Conservation (phyloP, 2,797 vertebrate genomes). For the Chlorospingus flavigularis region DNA sequence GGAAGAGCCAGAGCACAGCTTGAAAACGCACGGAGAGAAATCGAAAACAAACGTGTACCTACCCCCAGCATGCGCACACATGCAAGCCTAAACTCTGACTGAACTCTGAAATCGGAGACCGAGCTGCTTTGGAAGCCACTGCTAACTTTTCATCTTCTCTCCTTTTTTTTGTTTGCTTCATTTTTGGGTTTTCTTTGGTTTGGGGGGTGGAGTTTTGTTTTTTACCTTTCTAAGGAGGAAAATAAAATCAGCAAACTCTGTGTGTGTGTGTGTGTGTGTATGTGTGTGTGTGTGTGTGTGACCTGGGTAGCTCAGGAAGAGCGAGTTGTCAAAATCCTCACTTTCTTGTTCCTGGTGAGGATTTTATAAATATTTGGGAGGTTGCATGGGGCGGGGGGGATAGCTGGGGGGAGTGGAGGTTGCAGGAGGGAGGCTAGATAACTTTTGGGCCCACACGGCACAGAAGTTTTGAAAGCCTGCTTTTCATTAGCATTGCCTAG, state of each 20-base stretch:
- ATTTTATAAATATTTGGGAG: conserved; percentile 71
- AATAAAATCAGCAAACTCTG: neutral
- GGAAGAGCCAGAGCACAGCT: conserved; percentile 11
- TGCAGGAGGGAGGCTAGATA: conserved; percentile 54
- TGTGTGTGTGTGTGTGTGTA: neutral
- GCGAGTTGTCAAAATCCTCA: conserved; percentile 31
- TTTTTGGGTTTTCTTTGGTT: neutral
- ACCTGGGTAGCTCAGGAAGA: conserved; percentile 30
- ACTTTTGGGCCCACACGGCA: conserved; percentile 47
- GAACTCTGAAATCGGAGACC: neutral
- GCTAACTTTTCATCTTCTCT: neutral
- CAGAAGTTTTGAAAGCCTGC: conserved; percentile 68
- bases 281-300: neutral
- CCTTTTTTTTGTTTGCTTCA: neutral
- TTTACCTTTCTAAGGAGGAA: neutral
- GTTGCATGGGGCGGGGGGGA: neutral
- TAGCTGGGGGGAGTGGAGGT: neutral
- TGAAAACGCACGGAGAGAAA: neutral
- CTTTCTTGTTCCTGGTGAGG: conserved; percentile 69
- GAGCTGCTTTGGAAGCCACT: neutral
- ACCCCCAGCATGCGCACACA: neutral
- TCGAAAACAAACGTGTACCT: neutral
- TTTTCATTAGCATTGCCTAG: conserved; percentile 76
- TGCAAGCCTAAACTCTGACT: conserved; percentile 14
- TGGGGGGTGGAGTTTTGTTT: neutral